These are phyloP conservation scores for Aphodius sticticus DNA, from an alignment of 2,888 invertebrate genomes.

Conservation along the genomic window DNA sequence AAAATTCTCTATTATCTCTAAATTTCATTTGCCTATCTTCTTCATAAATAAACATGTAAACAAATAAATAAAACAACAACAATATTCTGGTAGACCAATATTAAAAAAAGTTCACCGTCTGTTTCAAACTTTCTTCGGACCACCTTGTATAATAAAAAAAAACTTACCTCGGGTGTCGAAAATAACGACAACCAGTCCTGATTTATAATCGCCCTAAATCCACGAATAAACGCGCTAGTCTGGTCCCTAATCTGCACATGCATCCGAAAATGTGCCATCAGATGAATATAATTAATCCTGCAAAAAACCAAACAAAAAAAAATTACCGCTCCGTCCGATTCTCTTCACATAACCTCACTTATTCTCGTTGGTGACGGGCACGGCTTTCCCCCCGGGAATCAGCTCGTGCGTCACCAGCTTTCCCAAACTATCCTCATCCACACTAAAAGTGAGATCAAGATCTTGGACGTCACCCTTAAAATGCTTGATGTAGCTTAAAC, in stretches of 20 bases:
- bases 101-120: too few relatives aligned
- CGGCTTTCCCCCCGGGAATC: constrained; percentile 91
- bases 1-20: too few relatives aligned
- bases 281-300: constrained; percentile 96
- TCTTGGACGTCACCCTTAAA: constrained; percentile 92
- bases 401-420: constrained; percentile 94
- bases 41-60: too few relatives aligned
- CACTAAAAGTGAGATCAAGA: constrained; percentile 94
- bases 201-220: constrained; percentile 94
- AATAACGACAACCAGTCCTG: constrained; percentile 94
- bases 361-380: constrained; percentile 95
- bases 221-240: constrained; percentile 94
- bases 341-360: constrained; percentile 66
- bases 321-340: background rate
- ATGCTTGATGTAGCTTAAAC: constrained; percentile 94
- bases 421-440: constrained; percentile 94
- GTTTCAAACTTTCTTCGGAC: too few relatives aligned
- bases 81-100: too few relatives aligned
- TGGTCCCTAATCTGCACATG: constrained; percentile 98
- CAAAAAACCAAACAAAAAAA: constrained; percentile 48
- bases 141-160: too few relatives aligned
- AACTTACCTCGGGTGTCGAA: constrained; percentile 87
- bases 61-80: too few relatives aligned
- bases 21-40: too few relatives aligned
- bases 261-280: constrained; percentile 99